Conservation (phyloP, 2,888 invertebrate genomes). For the Oscheius sp. region DNA sequence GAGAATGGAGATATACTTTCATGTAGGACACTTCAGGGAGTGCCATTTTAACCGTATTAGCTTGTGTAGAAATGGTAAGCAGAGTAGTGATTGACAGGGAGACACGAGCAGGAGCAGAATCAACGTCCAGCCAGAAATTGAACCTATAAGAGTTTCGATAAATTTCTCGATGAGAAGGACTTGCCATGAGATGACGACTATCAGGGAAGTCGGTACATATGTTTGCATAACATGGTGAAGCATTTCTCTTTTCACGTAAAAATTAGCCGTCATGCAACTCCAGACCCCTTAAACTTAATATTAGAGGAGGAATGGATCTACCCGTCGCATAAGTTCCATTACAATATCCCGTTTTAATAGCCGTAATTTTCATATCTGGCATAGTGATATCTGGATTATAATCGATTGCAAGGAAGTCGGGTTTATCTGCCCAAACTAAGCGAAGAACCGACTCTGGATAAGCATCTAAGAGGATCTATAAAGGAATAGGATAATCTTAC, state of each 20-base stretch:
- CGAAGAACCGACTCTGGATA: constrained; percentile 68
- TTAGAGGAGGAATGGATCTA: constrained; percentile 10
- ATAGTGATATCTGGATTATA: constrained; percentile 66
- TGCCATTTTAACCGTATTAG: constrained; percentile 68
- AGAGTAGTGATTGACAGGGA: constrained; percentile 68
- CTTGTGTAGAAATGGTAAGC: constrained; percentile 62
- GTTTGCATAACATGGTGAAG: constrained; percentile 76
- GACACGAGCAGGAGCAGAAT: constrained; percentile 68
- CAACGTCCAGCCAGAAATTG: constrained; percentile 70
- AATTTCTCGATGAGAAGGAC: background rate
- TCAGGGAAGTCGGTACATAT: constrained; percentile 75
- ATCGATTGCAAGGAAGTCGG: constrained; percentile 61
- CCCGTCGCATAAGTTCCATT: constrained; percentile 69
- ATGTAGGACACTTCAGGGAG: constrained; percentile 69
- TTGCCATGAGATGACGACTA: constrained; percentile 76
- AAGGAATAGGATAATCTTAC: too few species aligned
- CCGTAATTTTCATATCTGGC: constrained; percentile 67
- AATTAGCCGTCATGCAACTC: constrained; percentile 75
- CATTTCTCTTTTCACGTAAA: constrained; percentile 74
- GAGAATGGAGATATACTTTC: too few species aligned
- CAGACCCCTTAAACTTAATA: constrained; percentile 70
- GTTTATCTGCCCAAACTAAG: constrained; percentile 62
- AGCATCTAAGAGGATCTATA: constrained; percentile 57
- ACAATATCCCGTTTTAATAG: constrained; percentile 62
- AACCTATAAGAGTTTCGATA: constrained; percentile 57